Evolutionary conservation across 2,888 invertebrate species (phyloP).

Genomic region (Eutolmus rufibarbis): DNA sequence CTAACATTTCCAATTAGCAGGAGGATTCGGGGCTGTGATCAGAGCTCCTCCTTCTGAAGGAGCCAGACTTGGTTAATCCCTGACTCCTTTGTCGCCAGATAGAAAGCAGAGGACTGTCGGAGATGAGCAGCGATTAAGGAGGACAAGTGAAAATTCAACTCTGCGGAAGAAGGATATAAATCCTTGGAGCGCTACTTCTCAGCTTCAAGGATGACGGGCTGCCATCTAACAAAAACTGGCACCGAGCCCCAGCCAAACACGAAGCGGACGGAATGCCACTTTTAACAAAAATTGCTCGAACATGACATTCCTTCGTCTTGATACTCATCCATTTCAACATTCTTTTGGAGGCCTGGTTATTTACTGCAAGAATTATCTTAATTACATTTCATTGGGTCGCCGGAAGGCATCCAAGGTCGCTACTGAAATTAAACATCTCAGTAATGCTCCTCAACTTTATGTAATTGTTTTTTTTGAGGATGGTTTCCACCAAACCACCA

Average conservation of each 20-base stretch:
- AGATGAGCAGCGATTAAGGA: neutral
- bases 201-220: neutral
- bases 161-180: neutral
- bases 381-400: neutral
- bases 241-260: neutral
- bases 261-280: neutral
- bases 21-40: neutral
- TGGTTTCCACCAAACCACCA: neutral
- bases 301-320: neutral
- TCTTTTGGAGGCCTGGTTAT: neutral
- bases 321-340: neutral
- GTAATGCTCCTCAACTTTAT: neutral
- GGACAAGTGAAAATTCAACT: neutral
- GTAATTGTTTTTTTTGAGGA: neutral
- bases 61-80: neutral
- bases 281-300: neutral
- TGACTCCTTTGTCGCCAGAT: neutral
- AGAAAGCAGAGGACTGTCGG: neutral
- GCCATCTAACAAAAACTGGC: neutral
- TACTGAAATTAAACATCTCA: neutral
- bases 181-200: neutral
- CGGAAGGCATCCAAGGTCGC: neutral
- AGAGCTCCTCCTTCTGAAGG: neutral
- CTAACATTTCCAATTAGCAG: neutral
- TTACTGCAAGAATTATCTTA: neutral